Percentiles rank a stretch among this genome's conserved stretches.
These are phyloP conservation scores for Osmerus mordax DNA, from an alignment of 2,113 vertebrate species.

Conservation along the genomic window DNA sequence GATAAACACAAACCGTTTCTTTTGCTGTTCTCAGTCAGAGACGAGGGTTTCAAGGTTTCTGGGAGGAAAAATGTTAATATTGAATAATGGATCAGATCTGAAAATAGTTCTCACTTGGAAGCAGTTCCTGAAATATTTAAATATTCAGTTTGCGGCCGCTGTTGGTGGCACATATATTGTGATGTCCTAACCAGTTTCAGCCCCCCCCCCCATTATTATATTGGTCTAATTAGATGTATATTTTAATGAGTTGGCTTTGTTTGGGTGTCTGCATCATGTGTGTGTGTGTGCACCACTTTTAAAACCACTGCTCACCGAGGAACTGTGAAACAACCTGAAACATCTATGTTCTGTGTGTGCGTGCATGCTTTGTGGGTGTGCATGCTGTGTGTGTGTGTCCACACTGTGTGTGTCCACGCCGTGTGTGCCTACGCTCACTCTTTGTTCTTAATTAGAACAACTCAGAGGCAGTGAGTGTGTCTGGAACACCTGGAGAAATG, in stretches of 20 bases:
- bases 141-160: conserved; percentile 62
- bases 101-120: conserved; percentile 73
- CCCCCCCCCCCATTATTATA: conserved; percentile 30
- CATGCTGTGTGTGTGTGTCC: neutral
- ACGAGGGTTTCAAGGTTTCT: conserved; percentile 58
- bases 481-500: conserved; percentile 55
- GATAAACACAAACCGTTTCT: conserved; percentile 32
- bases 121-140: conserved; percentile 74
- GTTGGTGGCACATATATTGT: conserved; percentile 54
- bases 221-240: conserved; percentile 28
- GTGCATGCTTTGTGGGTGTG: neutral
- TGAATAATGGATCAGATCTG: conserved; percentile 74
- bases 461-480: conserved; percentile 46
- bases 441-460: conserved; percentile 53
- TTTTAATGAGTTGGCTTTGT: conserved; percentile 18
- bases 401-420: neutral
- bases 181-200: conserved; percentile 41
- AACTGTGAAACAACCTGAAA: too few species aligned
- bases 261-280: conserved; percentile 2
- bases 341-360: neutral
- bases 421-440: conserved; percentile 14
- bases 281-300: neutral
- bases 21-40: conserved; percentile 23
- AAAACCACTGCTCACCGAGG: too few species aligned
- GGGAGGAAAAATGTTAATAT: conserved; percentile 63